Percentiles rank a stretch among this genome's conserved stretches.
These are phyloP conservation scores for Acronicta aceris DNA, from an alignment of 2,888 invertebrate genomes.

Conservation along the genomic window DNA sequence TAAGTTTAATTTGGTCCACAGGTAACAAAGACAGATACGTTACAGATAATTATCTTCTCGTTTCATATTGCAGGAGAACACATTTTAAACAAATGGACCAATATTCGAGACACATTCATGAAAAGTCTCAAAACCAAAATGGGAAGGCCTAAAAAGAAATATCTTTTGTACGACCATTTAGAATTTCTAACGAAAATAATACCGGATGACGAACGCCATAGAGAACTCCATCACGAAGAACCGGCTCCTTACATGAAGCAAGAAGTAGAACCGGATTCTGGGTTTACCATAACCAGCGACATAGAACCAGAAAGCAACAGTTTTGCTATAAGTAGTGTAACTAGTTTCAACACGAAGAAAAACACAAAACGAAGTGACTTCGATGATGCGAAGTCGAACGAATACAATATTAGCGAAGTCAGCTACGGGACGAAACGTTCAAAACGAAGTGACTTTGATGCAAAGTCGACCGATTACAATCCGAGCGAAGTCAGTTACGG, in stretches of 20 bases:
- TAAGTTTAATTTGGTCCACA: too few species aligned
- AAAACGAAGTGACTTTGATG: conserved; percentile 18
- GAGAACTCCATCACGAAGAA: conserved; percentile 29
- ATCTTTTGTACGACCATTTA: conserved; percentile 75
- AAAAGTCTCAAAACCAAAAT: conserved; percentile 74
- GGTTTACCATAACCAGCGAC: conserved; percentile 21
- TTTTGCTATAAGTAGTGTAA: conserved; percentile 24
- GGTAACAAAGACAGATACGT: too few species aligned
- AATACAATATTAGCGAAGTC: conserved; percentile 20
- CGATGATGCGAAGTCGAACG: conserved; percentile 25
- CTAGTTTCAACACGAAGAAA: conserved; percentile 22
- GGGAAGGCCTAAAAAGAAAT: conserved; percentile 73
- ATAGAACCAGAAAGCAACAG: conserved; percentile 15
- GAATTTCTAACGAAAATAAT: conserved; percentile 72
- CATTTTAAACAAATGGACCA: conserved; percentile 81
- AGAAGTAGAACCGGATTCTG: conserved; percentile 45
- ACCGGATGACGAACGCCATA: conserved; percentile 56
- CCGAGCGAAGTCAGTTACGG: conserved; percentile 12
- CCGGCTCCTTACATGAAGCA: conserved; percentile 56
- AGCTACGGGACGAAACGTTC: conserved; percentile 20
- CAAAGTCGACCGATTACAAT: conserved; percentile 8
- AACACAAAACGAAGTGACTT: conserved; percentile 22
- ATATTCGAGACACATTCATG: conserved; percentile 81
- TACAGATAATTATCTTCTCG: too few species aligned
- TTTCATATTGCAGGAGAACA: conserved; percentile 71